Percentiles rank a stretch among this genome's conserved stretches.
Evolutionary conservation across 2,888 invertebrate species (phyloP).

Genomic region (Cepaea hortensis): DNA sequence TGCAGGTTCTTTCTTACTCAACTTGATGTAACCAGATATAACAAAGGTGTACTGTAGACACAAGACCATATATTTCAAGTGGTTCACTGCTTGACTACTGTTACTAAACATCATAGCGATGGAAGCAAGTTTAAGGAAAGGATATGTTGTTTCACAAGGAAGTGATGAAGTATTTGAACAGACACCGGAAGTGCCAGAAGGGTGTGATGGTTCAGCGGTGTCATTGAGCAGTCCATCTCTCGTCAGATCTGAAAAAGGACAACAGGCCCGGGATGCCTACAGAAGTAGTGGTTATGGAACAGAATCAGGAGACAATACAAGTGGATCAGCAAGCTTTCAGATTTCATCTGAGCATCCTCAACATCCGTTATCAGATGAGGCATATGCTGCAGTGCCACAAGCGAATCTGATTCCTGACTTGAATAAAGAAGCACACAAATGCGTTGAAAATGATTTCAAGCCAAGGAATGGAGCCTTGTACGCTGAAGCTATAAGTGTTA

Average conservation of each 20-base stretch:
- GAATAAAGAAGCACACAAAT: neutral
- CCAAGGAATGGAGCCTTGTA: neutral
- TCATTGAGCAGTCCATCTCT: neutral
- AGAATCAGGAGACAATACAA: neutral
- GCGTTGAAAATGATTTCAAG: constrained; percentile 12
- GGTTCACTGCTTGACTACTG: neutral
- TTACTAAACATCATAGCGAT: neutral
- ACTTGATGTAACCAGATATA: neutral
- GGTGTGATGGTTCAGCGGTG: neutral
- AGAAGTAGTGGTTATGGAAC: constrained; percentile 10
- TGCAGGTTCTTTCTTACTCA: neutral
- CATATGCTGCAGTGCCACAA: neutral
- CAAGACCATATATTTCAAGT: neutral
- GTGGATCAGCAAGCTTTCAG: neutral
- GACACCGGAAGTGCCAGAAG: too few species aligned
- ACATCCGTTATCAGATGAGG: neutral
- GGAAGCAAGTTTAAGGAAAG: neutral
- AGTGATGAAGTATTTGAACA: constrained; percentile 10
- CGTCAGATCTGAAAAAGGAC: neutral
- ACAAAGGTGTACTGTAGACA: too few species aligned
- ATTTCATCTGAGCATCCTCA: neutral
- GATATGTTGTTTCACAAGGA: neutral
- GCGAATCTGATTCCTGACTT: neutral
- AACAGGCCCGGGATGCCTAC: neutral
- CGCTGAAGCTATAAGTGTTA: neutral